Evolutionary conservation across 2,113 vertebrate genomes (phyloP), one percentile per base, ranked within the genome.

Genomic region (Oryzias melastigma): DNA sequence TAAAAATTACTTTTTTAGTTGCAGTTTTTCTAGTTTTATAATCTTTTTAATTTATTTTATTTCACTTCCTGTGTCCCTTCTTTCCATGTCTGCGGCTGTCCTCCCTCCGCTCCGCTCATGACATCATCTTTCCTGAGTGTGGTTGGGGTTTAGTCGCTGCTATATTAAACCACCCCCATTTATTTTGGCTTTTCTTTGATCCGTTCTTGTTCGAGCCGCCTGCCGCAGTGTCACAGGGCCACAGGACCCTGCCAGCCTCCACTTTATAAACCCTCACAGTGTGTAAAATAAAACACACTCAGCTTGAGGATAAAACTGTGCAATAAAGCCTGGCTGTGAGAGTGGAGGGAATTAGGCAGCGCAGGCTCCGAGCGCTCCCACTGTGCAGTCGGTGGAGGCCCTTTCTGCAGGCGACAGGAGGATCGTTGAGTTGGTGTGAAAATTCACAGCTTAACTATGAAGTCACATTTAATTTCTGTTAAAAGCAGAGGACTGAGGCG

Each of bases 41-140:
- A 7, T 41, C 4, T 44, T 7, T 20, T 35, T 19, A 5, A 6
- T 57, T 29, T 53, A 7, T 48, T 62, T 67, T 58, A 10, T 68
- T 58, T 27, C 24, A 47, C 45, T 42, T 65, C 44, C 40, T 60
- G 53, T 29, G 19, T 54, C 46, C 51, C 47, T 47, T 72, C 58
- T 67, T 56, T 67, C 69, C 68, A 42, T 59, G 61, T 46, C 29
- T 5, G n/a, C 48, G 56, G 20, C 43, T 58, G 22, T 43, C 53
- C 69, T 62, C 72, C 68, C 67, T 70, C 25, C 50, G 51, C 65
- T 50, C 50, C 49, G 18, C 40, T 67, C 63, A 78, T 85, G 82
- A 86, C 85, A 82, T 87, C 87, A 89, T 82, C 71, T 50, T 55
- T 63, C 77, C 82, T 83, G 80, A 6, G 66, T 85, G 82, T 74